Evolutionary conservation across 2,888 invertebrate genomes (phyloP), one percentile per base, ranked within the genome.

Genomic region (Abrostola tripartita): DNA sequence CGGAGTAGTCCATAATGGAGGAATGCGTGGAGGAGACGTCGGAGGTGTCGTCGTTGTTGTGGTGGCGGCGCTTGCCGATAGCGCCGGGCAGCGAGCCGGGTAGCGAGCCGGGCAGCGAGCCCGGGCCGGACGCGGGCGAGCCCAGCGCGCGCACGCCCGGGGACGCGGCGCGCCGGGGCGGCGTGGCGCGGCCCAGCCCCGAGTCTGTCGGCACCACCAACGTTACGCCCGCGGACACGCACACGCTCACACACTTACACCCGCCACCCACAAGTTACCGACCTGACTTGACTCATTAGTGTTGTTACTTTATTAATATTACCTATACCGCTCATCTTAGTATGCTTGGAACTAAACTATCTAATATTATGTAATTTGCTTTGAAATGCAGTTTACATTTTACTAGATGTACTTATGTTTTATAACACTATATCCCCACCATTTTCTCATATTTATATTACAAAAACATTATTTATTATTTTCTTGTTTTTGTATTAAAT

Each of bases 1-100:
- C 97, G 85, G 96, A 97, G 92, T 97, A 97, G 90, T 97, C 97
- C 97, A 97, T 97, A 95, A 97, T 97, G 85, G 97, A 98, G 92
- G 97, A 97, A 83, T 97, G 96, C 72, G 97, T 97, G 83, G 97
- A 97, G 86, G 97, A 97, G 85, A 97, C 97, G 94, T 98, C 98
- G 91, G 98, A 98, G 85, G 97, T 96, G 95, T 98, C 98, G 93
- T 98, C 98, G 85, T 96, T 96, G 85, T 97, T 96, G 80, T 96
- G 95, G 81, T 92, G 89, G 84, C 87, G 96, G 93, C 90, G 97
- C 95, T 88, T 98, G 84, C 98, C 98, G 82, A 98, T 97, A 79
- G 97, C 98, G 79, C 98, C 98, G 83, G 98, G 97, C 88, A 98
- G 93, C 96, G 97, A 86, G 96, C 96, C 96, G 96, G 97, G 89